A percentile compares a stretch with the other conserved stretches of the same genome.
These are phyloP conservation scores for Phenganax marumi DNA, from an alignment of 92 coral and sea anemone species.

Conservation along the genomic window DNA sequence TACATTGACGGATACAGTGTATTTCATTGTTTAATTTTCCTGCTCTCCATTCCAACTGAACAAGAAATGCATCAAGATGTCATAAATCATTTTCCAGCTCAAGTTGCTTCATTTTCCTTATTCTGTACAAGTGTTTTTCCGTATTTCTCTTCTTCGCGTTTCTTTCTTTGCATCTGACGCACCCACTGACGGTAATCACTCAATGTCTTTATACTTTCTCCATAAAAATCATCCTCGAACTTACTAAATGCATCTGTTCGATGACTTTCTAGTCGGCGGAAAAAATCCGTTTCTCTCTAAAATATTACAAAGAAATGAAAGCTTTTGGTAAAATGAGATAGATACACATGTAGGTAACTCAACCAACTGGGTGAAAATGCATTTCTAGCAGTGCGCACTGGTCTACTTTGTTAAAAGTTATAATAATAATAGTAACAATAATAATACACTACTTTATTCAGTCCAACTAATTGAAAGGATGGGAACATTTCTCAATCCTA, in stretches of 20 bases:
- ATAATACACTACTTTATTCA: too few relatives aligned
- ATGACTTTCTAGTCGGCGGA: constrained; percentile 74
- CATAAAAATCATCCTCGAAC: constrained; percentile 98
- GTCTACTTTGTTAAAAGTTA: too few relatives aligned
- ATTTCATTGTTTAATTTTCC: too few relatives aligned
- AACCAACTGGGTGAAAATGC: not conserved
- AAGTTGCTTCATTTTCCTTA: constrained; percentile 47
- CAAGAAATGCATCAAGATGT: too few relatives aligned
- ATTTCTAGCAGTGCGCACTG: too few relatives aligned
- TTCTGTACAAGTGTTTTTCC: constrained; percentile 52
- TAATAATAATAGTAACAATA: too few relatives aligned
- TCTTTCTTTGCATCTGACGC: constrained; percentile 86
- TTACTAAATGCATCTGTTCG: constrained; percentile 90
- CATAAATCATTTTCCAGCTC: too few relatives aligned
- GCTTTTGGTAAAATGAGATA: not conserved
- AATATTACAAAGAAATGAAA: not conserved
- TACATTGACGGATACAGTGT: too few relatives aligned
- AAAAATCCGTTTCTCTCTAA: constrained; percentile 91
- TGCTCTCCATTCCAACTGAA: too few relatives aligned
- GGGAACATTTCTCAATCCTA: too few relatives aligned
- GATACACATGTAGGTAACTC: not conserved
- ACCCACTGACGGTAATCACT: constrained; percentile 99
- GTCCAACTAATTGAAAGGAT: too few relatives aligned
- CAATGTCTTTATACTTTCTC: constrained; percentile 91
- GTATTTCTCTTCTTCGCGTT: constrained; percentile 71